Conservation (phyloP, 1,140 invertebrate species). For the Drosophila chauvacae region DNA sequence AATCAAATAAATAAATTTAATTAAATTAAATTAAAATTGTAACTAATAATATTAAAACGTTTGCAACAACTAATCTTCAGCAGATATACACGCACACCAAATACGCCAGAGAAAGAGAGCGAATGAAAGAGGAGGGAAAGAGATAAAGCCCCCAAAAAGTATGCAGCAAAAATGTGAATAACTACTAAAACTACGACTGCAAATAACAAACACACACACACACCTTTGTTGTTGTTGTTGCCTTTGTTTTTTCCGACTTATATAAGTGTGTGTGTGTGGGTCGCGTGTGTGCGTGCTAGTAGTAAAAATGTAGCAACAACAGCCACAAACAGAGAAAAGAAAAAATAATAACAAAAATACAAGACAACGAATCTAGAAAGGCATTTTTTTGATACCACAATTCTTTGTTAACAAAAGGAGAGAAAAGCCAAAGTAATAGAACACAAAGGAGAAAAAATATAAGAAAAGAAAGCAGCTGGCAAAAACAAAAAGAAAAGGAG, state of each 20-base stretch:
- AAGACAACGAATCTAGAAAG: conserved; percentile 47
- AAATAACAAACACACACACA: conserved; percentile 27
- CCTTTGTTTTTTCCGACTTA: conserved; percentile 20
- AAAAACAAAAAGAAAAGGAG: conserved; percentile 27
- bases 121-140: conserved; percentile 2
- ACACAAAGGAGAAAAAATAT: conserved; percentile 7
- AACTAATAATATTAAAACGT: neutral
- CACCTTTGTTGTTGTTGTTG: conserved; percentile 12
- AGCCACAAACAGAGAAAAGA: conserved; percentile 5
- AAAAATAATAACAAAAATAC: conserved; percentile 3
- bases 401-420: conserved; percentile 30
- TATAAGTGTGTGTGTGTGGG: conserved; percentile 43
- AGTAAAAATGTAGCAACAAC: conserved; percentile 44
- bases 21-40: neutral
- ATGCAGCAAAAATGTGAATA: conserved; percentile 56
- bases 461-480: conserved; percentile 30
- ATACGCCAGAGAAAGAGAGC: neutral
- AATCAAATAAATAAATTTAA: neutral
- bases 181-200: conserved; percentile 6
- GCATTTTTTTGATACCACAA: conserved; percentile 36
- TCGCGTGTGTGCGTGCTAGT: conserved; percentile 29
- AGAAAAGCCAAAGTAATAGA: neutral
- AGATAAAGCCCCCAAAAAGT: conserved; percentile 44
- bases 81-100: conserved; percentile 7
- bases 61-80: neutral